Base-by-base conservation (phyloP, 2,797 vertebrate species). In the Poecilia velifera region DNA sequence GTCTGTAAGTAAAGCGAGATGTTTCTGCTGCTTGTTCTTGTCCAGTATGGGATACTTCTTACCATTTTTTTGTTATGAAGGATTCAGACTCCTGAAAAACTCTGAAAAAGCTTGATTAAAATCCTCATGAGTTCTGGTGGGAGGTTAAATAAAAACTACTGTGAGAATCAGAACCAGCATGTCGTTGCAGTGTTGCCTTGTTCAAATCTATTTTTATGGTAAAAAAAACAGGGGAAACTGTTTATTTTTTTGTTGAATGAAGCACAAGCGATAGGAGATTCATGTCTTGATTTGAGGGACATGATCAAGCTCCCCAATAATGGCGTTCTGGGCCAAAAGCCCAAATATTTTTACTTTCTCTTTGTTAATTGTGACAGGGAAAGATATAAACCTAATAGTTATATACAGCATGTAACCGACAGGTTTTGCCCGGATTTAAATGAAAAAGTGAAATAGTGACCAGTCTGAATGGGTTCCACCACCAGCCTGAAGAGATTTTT, bases 1-100 rank as follows among this genome's bases (percentile, higher is more conserved):
- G 94, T 93, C 84, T 94, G 97, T 98, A 91, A 98, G 97, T 97
- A 94, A 18, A 49, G 8, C 10, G 10, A 53, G 46, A 51, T 73
- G 46, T 25, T 70, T 70, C 45, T 39, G 36, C 34, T 74, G 13
- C 20, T 57, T 22, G 72, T 51, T 53, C 47, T 53, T 9, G 22
- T 36, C 47, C 47, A 51, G 20, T 25, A 39, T 25, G 47, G 31
- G 46, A 14, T n/a, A 25, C 22, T 41, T 41, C 41, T 41, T 41
- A 41, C 41, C 7, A 41, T 12, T 70, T 43, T 12, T 12, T 59
- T 59, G 8, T n/a, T 57, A 12, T 57, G 53, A 57, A 64, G 31
- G 59, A 36, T 1, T 68, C 18, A 68, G 20, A 68, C 36, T 41
- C 64, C 22, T 39, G 12, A 34, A 31, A 20, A 8, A 53, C 20